phyloP scores from a whole-genome alignment of 1,140 invertebrate genomes.

The Phymastichus coffea region DNA sequence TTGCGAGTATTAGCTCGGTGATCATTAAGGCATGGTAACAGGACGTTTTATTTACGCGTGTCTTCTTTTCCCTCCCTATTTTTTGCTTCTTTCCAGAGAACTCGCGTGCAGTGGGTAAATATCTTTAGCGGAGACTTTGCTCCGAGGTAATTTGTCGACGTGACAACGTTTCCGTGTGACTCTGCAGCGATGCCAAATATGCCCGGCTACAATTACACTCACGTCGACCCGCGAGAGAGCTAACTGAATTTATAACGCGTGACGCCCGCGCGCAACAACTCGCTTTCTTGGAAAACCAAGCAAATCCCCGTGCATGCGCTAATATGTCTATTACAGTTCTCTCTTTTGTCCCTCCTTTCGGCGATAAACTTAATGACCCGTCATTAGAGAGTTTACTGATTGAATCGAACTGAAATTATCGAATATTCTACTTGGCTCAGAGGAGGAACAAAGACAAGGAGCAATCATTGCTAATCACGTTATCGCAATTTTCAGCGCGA shows the following conservation, averaged over 20 bases:
- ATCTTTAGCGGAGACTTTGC: constrained; percentile 11
- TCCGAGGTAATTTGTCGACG: constrained; percentile 20
- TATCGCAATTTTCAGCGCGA: too few species aligned
- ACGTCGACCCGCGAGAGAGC: neutral
- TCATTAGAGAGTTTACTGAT: too few species aligned
- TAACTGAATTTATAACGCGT: constrained; percentile 22
- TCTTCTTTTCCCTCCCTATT: neutral
- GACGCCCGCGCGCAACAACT: neutral
- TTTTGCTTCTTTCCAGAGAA: neutral
- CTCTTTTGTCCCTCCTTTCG: neutral
- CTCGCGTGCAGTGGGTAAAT: constrained; percentile 14
- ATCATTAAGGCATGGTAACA: constrained; percentile 11
- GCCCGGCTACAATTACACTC: constrained; percentile 17
- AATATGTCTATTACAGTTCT: constrained; percentile 8
- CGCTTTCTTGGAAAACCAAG: constrained; percentile 13
- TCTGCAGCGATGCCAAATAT: constrained; percentile 11
- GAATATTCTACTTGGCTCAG: too few species aligned
- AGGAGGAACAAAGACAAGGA: too few species aligned
- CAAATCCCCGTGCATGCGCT: neutral
- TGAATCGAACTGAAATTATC: too few species aligned
- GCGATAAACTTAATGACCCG: too few species aligned
- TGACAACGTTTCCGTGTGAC: constrained; percentile 22
- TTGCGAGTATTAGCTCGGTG: constrained; percentile 2
- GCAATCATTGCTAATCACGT: too few species aligned
- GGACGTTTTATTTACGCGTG: constrained; percentile 7